A percentile compares a stretch with the other conserved stretches of the same genome.
Conservation (phyloP, 2,888 invertebrate genomes). For the Polydrusus cervinus region DNA sequence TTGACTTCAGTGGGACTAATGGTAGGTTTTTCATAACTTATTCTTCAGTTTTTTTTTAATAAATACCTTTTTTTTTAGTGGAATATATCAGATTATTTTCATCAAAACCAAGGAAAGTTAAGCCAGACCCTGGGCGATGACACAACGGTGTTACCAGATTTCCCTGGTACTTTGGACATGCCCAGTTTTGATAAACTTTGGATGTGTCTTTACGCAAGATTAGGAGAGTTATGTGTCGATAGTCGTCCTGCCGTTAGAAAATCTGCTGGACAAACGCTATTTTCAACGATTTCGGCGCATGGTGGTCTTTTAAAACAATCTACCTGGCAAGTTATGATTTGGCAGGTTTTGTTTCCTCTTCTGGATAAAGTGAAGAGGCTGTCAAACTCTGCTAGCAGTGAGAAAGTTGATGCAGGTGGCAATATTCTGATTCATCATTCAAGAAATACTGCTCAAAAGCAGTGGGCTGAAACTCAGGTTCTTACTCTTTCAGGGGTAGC, state of each 20-base stretch:
- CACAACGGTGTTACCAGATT: constrained; percentile 85
- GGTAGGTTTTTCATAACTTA: constrained; percentile 73
- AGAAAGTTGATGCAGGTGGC: constrained; percentile 90
- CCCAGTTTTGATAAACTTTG: constrained; percentile 94
- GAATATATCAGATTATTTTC: constrained; percentile 98
- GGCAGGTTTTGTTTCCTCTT: constrained; percentile 96
- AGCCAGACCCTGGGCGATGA: constrained; percentile 83
- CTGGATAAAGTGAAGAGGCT: constrained; percentile 91
- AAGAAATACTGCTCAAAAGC: constrained; percentile 97
- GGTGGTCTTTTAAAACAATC: constrained; percentile 89
- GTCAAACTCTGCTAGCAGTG: constrained; percentile 81
- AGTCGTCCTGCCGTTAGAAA: constrained; percentile 96
- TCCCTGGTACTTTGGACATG: constrained; percentile 88
- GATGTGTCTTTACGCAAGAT: constrained; percentile 94
- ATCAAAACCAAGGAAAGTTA: constrained; percentile 93
- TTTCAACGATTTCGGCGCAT: constrained; percentile 97
- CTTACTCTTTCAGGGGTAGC: constrained; percentile 93
- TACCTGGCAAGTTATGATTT: constrained; percentile 95
- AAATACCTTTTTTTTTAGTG: constrained; percentile 78
- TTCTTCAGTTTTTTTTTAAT: background rate
- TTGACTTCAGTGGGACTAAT: constrained; percentile 96
- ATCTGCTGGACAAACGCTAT: constrained; percentile 97
- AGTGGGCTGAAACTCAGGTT: constrained; percentile 99
- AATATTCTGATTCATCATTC: constrained; percentile 98
- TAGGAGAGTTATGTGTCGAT: constrained; percentile 95